phyloP scores from a whole-genome alignment of 2,888 invertebrate genomes.

The Limenitis camilla region DNA sequence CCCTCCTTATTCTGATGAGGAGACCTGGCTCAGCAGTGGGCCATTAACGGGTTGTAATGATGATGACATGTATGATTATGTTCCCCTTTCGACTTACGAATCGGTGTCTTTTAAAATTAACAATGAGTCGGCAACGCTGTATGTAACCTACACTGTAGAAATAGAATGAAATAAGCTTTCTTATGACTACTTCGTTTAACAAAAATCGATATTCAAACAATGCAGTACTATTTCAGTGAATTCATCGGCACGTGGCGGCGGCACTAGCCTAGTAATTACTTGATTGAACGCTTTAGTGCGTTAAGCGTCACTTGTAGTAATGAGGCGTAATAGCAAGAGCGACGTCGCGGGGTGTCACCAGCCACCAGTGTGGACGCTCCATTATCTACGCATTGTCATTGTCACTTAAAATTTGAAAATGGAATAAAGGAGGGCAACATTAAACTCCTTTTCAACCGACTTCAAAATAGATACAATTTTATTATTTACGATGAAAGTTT shows the following conservation, averaged over 20 bases:
- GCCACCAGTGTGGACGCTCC: conserved; percentile 50
- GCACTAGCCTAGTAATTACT: conserved; percentile 62
- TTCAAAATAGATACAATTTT: too few relatives aligned
- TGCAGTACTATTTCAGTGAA: conserved; percentile 17
- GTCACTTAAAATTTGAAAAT: conserved; percentile 7
- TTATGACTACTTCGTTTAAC: not conserved
- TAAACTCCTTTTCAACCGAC: too few relatives aligned
- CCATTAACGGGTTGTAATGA: too few relatives aligned
- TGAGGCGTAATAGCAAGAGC: conserved; percentile 61
- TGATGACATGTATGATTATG: too few relatives aligned
- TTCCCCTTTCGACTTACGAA: too few relatives aligned
- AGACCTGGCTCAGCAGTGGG: too few relatives aligned
- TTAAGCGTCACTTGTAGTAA: conserved; percentile 70
- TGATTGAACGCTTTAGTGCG: conserved; percentile 67
- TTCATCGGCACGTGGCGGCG: conserved; percentile 40
- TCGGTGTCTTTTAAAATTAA: not conserved
- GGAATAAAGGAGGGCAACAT: too few relatives aligned
- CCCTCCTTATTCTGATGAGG: too few relatives aligned
- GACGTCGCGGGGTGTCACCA: conserved; percentile 50
- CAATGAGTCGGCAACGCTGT: too few relatives aligned
- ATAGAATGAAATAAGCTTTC: too few relatives aligned
- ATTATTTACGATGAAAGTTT: too few relatives aligned
- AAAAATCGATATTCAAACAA: conserved; percentile 10
- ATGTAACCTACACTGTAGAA: too few relatives aligned
- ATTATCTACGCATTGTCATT: conserved; percentile 57